Evolutionary conservation across 2,113 vertebrate genomes (phyloP), one percentile per base, ranked within the genome.

Genomic region (Damaliscus lunatus): DNA sequence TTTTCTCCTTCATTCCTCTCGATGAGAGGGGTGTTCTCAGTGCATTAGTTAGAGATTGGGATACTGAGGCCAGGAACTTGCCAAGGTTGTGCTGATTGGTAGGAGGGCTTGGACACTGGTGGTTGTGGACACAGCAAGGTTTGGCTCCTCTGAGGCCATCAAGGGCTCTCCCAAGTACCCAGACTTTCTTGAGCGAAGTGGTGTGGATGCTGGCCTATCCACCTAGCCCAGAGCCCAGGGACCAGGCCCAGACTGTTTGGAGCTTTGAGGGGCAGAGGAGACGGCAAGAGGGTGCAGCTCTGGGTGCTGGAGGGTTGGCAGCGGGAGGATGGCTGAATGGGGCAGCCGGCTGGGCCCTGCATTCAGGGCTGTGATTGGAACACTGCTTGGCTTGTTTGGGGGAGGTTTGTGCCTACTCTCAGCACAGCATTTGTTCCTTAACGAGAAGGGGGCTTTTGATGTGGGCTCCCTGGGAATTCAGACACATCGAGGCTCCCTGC

Each of bases 401-500:
- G 29, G 36, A 50, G 48, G 31, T 80, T 55, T 33, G 40, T 8
- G 86, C 50, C n/a, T 78, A 55, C 10, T 23, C 52, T 84, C 15
- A 36, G 91, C 25, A 12, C 81, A 43, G 29, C 77, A 25, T 88
- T 81, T 90, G 50, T 52, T 93, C 25, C 36, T 16, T 31, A 78
- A 74, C 4, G 1, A 64, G 67, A 43, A 55, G 40, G 62, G 40
- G 62, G 43, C 94, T 94, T 95, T 92, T 31, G 14, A 46, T 67
- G 62, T 31, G 55, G 5, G 60, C 36, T 89, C 62, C 91, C 64
- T 95, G 59, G 94, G 93, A 87, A 89, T 52, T 74, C 25, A 31
- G 88, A 52, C 85, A 8, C 29, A 9, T 57, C 25, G 23, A 48
- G 84, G 46, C 85, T 80, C 40, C 82, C 36, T 0, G 9, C 55